These are phyloP conservation scores for Drosophila picticornis DNA, from an alignment of 2,888 invertebrate species.

Conservation along the genomic window DNA sequence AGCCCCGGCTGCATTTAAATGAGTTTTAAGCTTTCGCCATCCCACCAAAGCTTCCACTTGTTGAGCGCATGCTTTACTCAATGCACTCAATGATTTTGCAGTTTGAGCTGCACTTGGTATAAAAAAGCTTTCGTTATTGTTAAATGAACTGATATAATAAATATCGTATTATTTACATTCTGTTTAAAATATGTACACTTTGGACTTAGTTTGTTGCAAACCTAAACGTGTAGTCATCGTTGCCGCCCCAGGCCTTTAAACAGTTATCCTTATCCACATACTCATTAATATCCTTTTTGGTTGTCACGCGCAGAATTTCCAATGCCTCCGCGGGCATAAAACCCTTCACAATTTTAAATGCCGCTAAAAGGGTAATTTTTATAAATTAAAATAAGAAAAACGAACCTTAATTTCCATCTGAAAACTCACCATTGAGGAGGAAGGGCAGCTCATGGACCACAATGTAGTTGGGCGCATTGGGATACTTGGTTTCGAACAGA, in stretches of 20 bases:
- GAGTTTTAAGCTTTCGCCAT: constrained; percentile 20
- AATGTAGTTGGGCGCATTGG: constrained; percentile 94
- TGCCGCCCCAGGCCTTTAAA: constrained; percentile 92
- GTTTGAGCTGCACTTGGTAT: not conserved
- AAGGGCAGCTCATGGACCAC: constrained; percentile 97
- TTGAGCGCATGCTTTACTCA: not conserved
- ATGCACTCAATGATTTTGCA: constrained; percentile 22
- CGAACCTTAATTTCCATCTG: not conserved
- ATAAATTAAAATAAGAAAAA: not conserved
- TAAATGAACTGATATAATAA: constrained; percentile 40
- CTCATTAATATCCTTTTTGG: constrained; percentile 90
- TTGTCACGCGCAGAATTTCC: constrained; percentile 93
- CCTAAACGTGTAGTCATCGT: constrained; percentile 89
- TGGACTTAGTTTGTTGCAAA: constrained; percentile 85
- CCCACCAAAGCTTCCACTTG: not conserved
- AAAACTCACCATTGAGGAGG: constrained; percentile 91
- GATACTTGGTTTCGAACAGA: constrained; percentile 95
- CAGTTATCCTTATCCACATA: constrained; percentile 91
- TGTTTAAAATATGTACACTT: constrained; percentile 12
- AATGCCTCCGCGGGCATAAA: constrained; percentile 95
- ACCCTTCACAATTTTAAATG: constrained; percentile 95
- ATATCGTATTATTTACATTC: constrained; percentile 61
- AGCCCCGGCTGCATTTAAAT: constrained; percentile 63
- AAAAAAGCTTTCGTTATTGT: not conserved
- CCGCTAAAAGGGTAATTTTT: constrained; percentile 87